Conservation (phyloP, 2,888 invertebrate genomes). For the Athrips mouffetella region DNA sequence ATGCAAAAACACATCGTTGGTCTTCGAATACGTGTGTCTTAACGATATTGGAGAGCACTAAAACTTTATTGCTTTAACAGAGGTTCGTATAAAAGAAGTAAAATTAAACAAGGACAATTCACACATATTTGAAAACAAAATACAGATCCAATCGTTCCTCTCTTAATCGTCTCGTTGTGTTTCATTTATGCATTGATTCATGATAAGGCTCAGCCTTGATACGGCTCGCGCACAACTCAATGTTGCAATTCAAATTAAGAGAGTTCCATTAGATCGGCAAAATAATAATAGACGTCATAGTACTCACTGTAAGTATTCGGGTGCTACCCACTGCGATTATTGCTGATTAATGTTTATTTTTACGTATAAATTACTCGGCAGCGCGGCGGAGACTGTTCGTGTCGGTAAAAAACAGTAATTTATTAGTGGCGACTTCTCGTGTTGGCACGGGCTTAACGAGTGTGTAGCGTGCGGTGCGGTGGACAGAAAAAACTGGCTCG, state of each 20-base stretch:
- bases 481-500: constrained; percentile 81
- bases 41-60: not conserved
- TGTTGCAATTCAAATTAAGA: constrained; percentile 33
- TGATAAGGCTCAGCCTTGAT: constrained; percentile 13
- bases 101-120: constrained; percentile 11
- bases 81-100: constrained; percentile 1
- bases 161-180: constrained; percentile 18
- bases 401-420: constrained; percentile 78
- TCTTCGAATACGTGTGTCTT: constrained; percentile 6
- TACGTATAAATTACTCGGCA: constrained; percentile 73
- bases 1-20: constrained; percentile 7
- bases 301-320: constrained; percentile 69
- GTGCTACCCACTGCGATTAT: constrained; percentile 68
- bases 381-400: constrained; percentile 77
- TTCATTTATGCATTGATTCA: constrained; percentile 16
- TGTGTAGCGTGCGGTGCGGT: constrained; percentile 79
- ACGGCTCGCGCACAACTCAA: constrained; percentile 11
- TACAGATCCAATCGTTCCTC: constrained; percentile 28
- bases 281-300: constrained; percentile 51
- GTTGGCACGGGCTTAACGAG: constrained; percentile 81
- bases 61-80: not conserved
- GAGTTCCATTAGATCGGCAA: constrained; percentile 53
- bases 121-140: constrained; percentile 24
- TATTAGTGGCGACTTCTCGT: constrained; percentile 82
- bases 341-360: constrained; percentile 74